Percentiles rank a stretch among this genome's conserved stretches.
Evolutionary conservation across 2,888 invertebrate genomes (phyloP).

Genomic region (Ornithoptera alexandrae): DNA sequence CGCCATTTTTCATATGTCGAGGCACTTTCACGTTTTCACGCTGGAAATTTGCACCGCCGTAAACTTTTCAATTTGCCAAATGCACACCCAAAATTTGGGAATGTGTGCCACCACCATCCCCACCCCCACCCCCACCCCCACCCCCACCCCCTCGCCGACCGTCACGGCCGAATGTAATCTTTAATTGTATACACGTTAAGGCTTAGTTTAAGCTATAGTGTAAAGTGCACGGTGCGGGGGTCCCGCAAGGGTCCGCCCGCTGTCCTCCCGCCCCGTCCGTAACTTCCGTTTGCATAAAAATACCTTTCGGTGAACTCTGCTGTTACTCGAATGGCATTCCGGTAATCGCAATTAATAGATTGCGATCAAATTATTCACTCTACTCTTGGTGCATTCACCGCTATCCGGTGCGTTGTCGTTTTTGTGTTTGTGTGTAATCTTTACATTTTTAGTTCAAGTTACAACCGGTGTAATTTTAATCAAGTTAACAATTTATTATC

Average conservation of each 20-base stretch:
- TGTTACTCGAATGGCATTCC: conserved; percentile 53
- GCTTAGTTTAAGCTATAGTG: conserved; percentile 10
- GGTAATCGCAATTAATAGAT: conserved; percentile 44
- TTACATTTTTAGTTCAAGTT: too few relatives aligned
- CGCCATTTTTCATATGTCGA: conserved; percentile 3
- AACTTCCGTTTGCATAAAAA: conserved; percentile 54
- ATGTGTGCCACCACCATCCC: conserved; percentile 34
- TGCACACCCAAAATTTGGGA: conserved; percentile 52
- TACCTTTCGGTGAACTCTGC: conserved; percentile 54
- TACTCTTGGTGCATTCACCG: too few relatives aligned
- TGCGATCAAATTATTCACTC: conserved; percentile 31
- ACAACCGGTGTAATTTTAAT: too few relatives aligned
- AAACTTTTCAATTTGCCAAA: conserved; percentile 58
- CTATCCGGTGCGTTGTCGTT: too few relatives aligned
- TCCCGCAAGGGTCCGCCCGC: conserved; percentile 32
- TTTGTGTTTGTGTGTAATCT: too few relatives aligned
- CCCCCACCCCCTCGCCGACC: conserved; percentile 21
- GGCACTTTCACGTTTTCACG: conserved; percentile 12
- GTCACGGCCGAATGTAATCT: conserved; percentile 23
- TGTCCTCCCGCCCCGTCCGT: conserved; percentile 39
- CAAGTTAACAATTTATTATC: too few relatives aligned
- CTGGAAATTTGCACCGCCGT: conserved; percentile 31
- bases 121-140: conserved; percentile 15
- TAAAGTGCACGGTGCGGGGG: conserved; percentile 29
- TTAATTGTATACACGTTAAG: not conserved